These are phyloP conservation scores for Rhabdomys dilectus DNA, from an alignment of 2,113 vertebrate species.

Conservation along the genomic window DNA sequence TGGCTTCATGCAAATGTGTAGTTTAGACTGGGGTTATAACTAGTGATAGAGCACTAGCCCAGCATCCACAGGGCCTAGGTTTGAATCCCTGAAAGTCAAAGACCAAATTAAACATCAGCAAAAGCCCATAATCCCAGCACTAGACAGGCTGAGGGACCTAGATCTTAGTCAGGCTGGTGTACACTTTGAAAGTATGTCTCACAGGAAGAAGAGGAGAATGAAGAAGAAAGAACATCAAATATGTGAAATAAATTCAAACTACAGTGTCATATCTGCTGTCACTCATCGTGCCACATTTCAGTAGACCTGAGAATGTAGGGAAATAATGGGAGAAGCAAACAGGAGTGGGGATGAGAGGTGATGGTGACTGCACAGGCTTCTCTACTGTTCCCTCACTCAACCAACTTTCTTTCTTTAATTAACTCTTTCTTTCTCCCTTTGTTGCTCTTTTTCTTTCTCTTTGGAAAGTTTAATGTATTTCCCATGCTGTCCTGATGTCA, in stretches of 20 bases:
- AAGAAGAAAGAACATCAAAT: no score
- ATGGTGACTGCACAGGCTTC: neutral
- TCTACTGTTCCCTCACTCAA: neutral
- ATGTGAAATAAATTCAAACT: neutral
- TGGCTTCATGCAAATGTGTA: neutral
- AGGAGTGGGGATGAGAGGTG: neutral
- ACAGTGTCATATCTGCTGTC: neutral
- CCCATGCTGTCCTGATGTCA: no score
- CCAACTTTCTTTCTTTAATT: no score
- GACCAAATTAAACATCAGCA: neutral
- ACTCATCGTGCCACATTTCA: neutral
- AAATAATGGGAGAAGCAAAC: neutral
- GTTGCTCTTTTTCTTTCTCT: no score
- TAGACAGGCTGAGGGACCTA: neutral
- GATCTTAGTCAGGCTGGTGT: neutral
- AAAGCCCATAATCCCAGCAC: neutral
- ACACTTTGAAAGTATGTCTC: neutral
- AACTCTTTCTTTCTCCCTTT: no score
- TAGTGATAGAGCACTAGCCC: neutral
- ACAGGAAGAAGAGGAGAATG: neutral
- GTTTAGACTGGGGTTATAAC: neutral
- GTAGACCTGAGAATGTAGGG: neutral
- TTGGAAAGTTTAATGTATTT: no score
- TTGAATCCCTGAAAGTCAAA: neutral
- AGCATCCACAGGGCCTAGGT: neutral